Conservation (phyloP, 2,113 vertebrate genomes). For the Cololabis saira region DNA sequence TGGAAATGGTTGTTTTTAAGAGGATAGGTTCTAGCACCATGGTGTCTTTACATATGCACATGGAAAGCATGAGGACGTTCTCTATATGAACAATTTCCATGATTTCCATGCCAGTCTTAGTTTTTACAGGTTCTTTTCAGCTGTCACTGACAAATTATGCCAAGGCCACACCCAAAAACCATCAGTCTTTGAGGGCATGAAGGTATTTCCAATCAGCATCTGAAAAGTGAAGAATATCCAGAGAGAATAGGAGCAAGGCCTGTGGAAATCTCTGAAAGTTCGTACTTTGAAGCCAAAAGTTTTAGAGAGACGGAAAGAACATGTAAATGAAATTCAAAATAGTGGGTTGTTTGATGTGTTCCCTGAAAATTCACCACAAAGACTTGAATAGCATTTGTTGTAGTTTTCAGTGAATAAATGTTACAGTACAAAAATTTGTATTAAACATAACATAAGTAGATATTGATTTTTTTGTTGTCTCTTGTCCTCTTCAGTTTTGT, state of each 20-base stretch:
- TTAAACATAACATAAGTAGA: too few species aligned
- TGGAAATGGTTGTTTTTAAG: neutral
- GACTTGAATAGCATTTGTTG: too few species aligned
- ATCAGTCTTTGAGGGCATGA: neutral
- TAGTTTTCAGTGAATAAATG: too few species aligned
- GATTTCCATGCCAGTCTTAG: neutral
- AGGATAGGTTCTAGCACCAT: neutral
- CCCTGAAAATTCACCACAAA: too few species aligned
- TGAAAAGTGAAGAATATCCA: slow-evolving; percentile 15
- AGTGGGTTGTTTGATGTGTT: neutral
- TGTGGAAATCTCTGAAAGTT: slow-evolving; percentile 19
- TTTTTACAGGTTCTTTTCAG: neutral
- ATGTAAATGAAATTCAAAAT: neutral
- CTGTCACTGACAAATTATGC: slow-evolving; percentile 1
- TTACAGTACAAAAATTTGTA: too few species aligned
- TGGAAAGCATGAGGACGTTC: neutral
- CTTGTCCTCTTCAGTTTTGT: too few species aligned
- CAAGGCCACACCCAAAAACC: slow-evolving; percentile 3
- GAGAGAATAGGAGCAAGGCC: slow-evolving; percentile 9
- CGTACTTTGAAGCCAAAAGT: neutral
- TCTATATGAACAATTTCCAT: neutral
- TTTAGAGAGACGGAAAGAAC: neutral
- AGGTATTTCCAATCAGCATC: slow-evolving; percentile 12
- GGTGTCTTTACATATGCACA: neutral
- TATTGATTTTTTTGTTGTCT: too few species aligned